Evolutionary conservation across 2,797 vertebrate genomes (phyloP).

Genomic region (Acipenser ruthenus): DNA sequence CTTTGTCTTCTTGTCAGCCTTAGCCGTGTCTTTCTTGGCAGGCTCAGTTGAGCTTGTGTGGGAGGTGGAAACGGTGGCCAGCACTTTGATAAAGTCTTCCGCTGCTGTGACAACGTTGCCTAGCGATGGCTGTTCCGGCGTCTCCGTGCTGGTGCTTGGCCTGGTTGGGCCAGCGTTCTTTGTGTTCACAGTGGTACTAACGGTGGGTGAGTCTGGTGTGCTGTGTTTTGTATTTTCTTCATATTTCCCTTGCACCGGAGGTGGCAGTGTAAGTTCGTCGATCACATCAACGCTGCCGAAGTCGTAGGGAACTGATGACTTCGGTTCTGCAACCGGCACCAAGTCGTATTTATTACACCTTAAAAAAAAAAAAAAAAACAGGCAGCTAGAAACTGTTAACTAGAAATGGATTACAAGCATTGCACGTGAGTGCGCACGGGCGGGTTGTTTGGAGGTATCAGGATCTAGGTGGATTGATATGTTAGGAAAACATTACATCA

Average conservation of each 20-base stretch:
- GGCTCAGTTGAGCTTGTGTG: conserved; percentile 51
- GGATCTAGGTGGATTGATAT: no score
- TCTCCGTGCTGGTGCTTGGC: conserved; percentile 19
- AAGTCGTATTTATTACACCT: conserved; percentile 80
- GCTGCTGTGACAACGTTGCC: conserved; percentile 53
- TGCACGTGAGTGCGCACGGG: no score
- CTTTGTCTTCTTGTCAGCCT: conserved; percentile 43
- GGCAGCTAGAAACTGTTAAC: no score
- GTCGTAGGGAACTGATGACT: conserved; percentile 70
- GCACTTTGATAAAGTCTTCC: conserved; percentile 63
- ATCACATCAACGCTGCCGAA: conserved; percentile 71
- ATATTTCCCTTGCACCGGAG: conserved; percentile 22
- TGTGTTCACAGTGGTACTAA: background rate
- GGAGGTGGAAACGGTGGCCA: conserved; percentile 68
- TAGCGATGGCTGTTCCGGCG: conserved; percentile 49
- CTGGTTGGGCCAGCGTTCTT: conserved; percentile 8
- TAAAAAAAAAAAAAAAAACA: background rate
- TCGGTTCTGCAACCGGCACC: conserved; percentile 65
- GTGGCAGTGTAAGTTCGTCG: conserved; percentile 53
- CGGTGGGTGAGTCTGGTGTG: no score
- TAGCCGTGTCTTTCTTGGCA: conserved; percentile 38
- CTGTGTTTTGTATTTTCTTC: background rate
- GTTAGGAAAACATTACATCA: no score
- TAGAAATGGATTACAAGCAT: no score
- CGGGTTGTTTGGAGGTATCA: no score